phyloP scores from a whole-genome alignment of 2,888 invertebrate genomes.

The Eumacrocentrus americanus region DNA sequence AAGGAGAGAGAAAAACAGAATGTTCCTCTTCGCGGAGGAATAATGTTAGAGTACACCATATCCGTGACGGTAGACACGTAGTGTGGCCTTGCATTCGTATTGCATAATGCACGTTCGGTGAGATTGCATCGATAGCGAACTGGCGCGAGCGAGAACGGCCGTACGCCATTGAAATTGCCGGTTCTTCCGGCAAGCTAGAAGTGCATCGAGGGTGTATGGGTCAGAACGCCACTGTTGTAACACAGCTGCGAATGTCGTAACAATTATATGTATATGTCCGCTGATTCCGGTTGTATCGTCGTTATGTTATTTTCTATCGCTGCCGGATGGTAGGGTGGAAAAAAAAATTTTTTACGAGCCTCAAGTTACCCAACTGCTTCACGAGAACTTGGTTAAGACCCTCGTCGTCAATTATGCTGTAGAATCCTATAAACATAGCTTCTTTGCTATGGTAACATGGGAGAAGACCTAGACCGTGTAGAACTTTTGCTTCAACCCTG shows the following conservation, averaged over 20 bases:
- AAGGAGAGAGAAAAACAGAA: not conserved
- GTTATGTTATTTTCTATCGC: not conserved
- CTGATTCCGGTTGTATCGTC: constrained; percentile 22
- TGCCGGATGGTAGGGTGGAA: not conserved
- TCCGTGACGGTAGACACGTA: constrained; percentile 18
- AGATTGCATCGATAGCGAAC: constrained; percentile 47
- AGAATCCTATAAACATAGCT: constrained; percentile 14
- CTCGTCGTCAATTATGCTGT: constrained; percentile 19
- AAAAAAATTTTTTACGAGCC: not conserved
- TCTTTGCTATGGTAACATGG: not conserved
- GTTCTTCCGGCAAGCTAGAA: constrained; percentile 37
- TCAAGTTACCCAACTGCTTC: not conserved
- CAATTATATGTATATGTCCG: constrained; percentile 40
- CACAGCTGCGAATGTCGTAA: constrained; percentile 38
- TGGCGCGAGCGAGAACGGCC: constrained; percentile 45
- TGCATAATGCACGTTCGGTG: constrained; percentile 23
- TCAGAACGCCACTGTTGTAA: constrained; percentile 43
- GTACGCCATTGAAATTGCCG: constrained; percentile 46
- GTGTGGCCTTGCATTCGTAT: constrained; percentile 22
- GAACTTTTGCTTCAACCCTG: constrained; percentile 9
- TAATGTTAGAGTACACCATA: constrained; percentile 12
- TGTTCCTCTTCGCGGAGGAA: not conserved
- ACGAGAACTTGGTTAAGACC: constrained; percentile 8
- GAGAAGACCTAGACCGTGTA: constrained; percentile 4
- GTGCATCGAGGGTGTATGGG: constrained; percentile 36